phyloP scores from a whole-genome alignment of 2,888 invertebrate genomes.

The Norana najaformis region DNA sequence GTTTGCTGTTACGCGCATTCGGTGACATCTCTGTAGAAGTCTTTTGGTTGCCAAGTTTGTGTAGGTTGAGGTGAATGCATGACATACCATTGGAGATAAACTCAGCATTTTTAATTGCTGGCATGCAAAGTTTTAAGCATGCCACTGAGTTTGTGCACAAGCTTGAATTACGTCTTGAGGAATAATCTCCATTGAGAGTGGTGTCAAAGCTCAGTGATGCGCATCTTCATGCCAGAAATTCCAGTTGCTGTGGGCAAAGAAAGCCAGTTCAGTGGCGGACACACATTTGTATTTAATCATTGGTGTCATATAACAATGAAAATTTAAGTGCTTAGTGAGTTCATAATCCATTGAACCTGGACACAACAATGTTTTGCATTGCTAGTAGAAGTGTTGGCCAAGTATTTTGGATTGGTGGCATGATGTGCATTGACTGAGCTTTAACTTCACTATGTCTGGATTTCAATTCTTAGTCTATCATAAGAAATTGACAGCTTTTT shows the following conservation, averaged over 20 bases:
- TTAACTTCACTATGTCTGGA: neutral
- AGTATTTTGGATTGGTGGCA: neutral
- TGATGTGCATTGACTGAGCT: neutral
- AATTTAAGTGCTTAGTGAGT: neutral
- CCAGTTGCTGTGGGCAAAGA: slow-evolving; percentile 13
- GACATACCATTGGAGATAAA: neutral
- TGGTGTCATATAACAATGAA: neutral
- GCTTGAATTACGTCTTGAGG: neutral
- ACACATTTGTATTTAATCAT: neutral
- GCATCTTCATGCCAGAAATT: neutral
- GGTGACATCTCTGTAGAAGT: neutral
- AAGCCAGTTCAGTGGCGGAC: neutral
- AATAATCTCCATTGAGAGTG: neutral
- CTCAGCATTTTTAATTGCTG: neutral
- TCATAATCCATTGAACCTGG: neutral
- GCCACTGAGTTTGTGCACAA: neutral
- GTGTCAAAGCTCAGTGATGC: neutral
- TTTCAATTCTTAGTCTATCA: neutral
- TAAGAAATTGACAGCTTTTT: no score
- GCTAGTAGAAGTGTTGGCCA: neutral
- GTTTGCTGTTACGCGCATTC: neutral
- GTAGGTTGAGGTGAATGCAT: neutral
- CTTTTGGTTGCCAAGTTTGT: neutral
- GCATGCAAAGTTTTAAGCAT: neutral
- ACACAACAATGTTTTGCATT: neutral